These are phyloP conservation scores for Corbicula japonica DNA, from an alignment of 2,888 invertebrate species.

Conservation along the genomic window DNA sequence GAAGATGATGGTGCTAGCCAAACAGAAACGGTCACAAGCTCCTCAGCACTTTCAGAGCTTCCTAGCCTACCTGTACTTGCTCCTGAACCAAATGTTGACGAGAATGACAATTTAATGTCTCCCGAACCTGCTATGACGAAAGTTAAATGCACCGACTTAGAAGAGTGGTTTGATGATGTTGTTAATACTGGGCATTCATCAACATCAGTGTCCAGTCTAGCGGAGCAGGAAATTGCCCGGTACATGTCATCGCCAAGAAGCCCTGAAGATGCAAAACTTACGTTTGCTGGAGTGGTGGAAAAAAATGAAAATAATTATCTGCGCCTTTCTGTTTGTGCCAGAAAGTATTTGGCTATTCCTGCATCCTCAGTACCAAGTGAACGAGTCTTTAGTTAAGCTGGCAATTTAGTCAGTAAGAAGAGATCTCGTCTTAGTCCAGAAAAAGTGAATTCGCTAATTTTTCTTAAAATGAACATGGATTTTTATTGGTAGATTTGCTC, in stretches of 20 bases:
- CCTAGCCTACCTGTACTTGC: constrained; percentile 20
- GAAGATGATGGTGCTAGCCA: no score
- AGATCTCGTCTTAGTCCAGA: no score
- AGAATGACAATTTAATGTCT: not conserved
- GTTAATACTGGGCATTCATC: constrained; percentile 4
- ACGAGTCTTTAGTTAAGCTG: no score
- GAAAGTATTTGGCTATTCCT: no score
- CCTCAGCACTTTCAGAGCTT: constrained; percentile 13
- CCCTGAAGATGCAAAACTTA: constrained; percentile 17
- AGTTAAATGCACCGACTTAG: constrained; percentile 41
- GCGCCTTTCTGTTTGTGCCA: constrained; percentile 12
- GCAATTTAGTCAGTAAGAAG: no score
- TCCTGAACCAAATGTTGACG: not conserved
- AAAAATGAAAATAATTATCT: constrained; percentile 33
- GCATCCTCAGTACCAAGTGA: no score
- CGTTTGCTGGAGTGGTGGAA: constrained; percentile 39
- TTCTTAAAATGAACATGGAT: no score
- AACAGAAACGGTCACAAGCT: constrained; percentile 8
- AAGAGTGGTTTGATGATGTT: constrained; percentile 62
- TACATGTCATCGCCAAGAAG: constrained; percentile 24
- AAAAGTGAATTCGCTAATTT: no score
- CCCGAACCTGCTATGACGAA: constrained; percentile 15
- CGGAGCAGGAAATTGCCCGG: constrained; percentile 33
- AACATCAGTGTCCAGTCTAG: constrained; percentile 1
- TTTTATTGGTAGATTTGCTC: no score